Evolutionary conservation across 2,113 vertebrate species (phyloP).

Genomic region (Alosa alosa): DNA sequence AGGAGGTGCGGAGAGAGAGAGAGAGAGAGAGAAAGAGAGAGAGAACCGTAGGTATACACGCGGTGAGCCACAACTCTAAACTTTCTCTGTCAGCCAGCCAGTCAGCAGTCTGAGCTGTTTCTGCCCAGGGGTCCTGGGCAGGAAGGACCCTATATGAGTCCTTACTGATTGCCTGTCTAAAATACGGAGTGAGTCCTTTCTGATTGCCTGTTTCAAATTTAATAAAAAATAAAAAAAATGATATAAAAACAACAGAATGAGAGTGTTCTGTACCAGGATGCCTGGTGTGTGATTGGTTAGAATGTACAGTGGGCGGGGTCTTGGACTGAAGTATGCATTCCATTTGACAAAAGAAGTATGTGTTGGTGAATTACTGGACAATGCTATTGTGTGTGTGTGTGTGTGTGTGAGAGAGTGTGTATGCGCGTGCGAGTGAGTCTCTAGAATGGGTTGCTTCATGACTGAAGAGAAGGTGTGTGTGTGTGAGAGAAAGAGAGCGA

Average conservation of each 20-base stretch:
- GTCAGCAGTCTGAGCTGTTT: conserved; percentile 41
- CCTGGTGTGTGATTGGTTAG: conserved; percentile 50
- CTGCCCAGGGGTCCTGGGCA: conserved; percentile 58
- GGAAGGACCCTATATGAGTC: too few relatives aligned
- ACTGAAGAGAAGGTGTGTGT: neutral
- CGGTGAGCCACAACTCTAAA: conserved; percentile 96
- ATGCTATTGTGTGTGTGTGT: conserved; percentile 30
- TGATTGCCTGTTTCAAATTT: conserved; percentile 23
- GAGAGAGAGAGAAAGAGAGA: conserved; percentile 40
- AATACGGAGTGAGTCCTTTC: neutral
- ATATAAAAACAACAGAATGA: neutral
- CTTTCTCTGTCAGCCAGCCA: conserved; percentile 43
- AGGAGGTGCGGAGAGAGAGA: neutral
- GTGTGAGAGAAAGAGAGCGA: conserved; percentile 26
- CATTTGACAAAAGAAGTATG: neutral
- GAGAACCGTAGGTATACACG: conserved; percentile 99
- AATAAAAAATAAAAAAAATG: conserved; percentile 34
- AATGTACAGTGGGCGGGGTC: conserved; percentile 40
- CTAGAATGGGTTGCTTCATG: conserved; percentile 15
- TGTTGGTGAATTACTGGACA: neutral
- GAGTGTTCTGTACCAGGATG: neutral
- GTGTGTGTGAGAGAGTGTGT: conserved; percentile 19
- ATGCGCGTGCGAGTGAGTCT: conserved; percentile 16
- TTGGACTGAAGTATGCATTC: neutral
- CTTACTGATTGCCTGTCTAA: neutral